Base-by-base conservation (phyloP, 2,888 invertebrate species). In the Rhingia rostrata region DNA sequence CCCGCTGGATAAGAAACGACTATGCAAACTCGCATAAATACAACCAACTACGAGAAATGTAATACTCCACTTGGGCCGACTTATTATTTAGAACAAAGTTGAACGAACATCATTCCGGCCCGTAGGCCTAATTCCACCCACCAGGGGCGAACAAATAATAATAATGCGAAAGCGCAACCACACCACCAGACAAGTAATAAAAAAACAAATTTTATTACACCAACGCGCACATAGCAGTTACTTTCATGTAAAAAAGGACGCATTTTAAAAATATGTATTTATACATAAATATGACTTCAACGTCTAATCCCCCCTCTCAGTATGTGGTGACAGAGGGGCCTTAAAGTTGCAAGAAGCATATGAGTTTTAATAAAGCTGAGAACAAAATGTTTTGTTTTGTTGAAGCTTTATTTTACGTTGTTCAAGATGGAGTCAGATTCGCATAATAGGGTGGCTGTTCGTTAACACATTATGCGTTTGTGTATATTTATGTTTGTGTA, bases 51-150 rank as follows among this genome's bases (percentile, higher is more conserved):
- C 22, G 35, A 61, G 9, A 41, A 66, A 64, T 51, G 33, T 41
- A 66, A 53, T 33, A 53, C 41, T 43, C 14, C 9, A 14, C 14
- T 54, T 12, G 32, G 9, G 66, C 6, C 41, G 32, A 53, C 41
- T 43, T 51, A 43, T 41, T 66, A 43, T 54, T 67, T 54, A 22
- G 53, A 35, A 45, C 54, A 67, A 45, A 67, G 67, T 67, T 54
- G 54, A 54, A 54, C 12, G 45, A 54, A 67, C 54, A 54, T 45
- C 43, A 1, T 22, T 35, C 12, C n/a, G 33, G 43, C 67, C 54
- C 22, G 6, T 4, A 43, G 67, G 43, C 41, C 53, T 41, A 32
- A 53, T 41, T 9, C 9, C 14, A 64, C 41, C 53, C 64, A 66
- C 6, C 39, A 41, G 14, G 5, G 41, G 12, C 32, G 32, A 12